Base-by-base conservation (phyloP, 2,797 vertebrate species). In the Sparidentex hasta region DNA sequence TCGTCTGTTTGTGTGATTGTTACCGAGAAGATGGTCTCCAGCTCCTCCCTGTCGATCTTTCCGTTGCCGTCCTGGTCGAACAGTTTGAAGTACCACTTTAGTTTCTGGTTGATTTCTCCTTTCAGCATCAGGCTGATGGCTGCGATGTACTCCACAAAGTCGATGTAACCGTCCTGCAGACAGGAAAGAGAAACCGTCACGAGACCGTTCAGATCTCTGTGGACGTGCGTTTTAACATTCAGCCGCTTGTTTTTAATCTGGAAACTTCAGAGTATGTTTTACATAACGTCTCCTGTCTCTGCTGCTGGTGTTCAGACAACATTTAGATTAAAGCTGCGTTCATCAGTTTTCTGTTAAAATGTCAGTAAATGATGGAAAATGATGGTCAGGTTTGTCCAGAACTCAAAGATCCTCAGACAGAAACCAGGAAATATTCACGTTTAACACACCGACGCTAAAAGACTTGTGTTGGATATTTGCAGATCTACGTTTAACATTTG, bases 61-160 rank as follows among this genome's bases (percentile, higher is more conserved):
- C 96, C 97, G 0, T 97, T 99, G 81, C 97, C 97, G 74, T 97
- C 96, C 86, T 96, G 96, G 87, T 98, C 97, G 1, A 97, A 97
- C 23, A 98, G 94, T 85, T 99, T 98, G 92, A 98, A 99, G 92
- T 98, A 98, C 97, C 97, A 98, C 91, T 98, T 98, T 27, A 99
- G 93, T 86, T 99, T 99, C 92, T 98, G 97, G 87, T 98, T 97
- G 80, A 98, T 96, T 93, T 97, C 97, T 47, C 97, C 97, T 87
- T 95, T 93, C 83, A 97, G 94, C 82, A 98, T 86, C 87, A 98
- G 92, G 92, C 97, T 98, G 91, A 98, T 82, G 81, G 96, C 96
- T 14, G 97, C 96, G 78, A 98, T 98, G 93, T 98, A 97, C 88
- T 97, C 96, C 86, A 97, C 95, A 65, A 98, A 97, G 92, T 99